Base-by-base conservation (phyloP, 2,888 invertebrate genomes). In the Apocheima hispidaria region DNA sequence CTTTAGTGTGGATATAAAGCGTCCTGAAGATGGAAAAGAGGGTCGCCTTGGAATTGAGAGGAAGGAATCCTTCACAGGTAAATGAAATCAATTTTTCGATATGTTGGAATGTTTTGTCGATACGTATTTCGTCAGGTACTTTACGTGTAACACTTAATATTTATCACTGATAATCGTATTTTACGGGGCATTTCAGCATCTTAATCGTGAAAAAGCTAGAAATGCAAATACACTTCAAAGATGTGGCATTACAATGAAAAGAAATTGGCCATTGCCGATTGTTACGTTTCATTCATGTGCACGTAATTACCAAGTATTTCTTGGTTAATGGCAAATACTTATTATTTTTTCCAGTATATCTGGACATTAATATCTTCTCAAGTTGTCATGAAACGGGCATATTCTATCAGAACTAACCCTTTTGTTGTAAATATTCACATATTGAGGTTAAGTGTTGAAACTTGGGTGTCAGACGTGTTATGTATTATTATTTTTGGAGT, bases 21-120 rank as follows among this genome's bases (percentile, higher is more conserved):
- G 72, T 77, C 71, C 58, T 74, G 70, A 86, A 84, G 78, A 98
- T 98, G 98, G 98, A 98, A 94, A 98, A 98, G 91, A 96, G 99
- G 93, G 96, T 99, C 94, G 97, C 97, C 86, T 94, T 98, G 87
- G 99, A 99, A 94, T 96, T 97, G 93, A 95, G 98, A 86, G 98
- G 98, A 90, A 96, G 96, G 88, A 96, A 95, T 88, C 96, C 98
- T 78, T 95, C 95, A 86, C 96, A 98, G 95, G 99, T 99, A 95
- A 96, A 95, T 84, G 56, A 75, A 81, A 80, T 81, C 72, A 71
- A 76, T 81, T 84, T 86, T 86, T 84, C 82, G 73, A 79, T 87
- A 65, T 84, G 86, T 83, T 84, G 88, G 87, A 90, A 90, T 92
- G 92, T 92, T 92, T 92, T 90, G 90, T 92, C 92, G 90, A 92